Base-by-base conservation (phyloP, 2,888 invertebrate genomes). In the Macrophya alboannulata region DNA sequence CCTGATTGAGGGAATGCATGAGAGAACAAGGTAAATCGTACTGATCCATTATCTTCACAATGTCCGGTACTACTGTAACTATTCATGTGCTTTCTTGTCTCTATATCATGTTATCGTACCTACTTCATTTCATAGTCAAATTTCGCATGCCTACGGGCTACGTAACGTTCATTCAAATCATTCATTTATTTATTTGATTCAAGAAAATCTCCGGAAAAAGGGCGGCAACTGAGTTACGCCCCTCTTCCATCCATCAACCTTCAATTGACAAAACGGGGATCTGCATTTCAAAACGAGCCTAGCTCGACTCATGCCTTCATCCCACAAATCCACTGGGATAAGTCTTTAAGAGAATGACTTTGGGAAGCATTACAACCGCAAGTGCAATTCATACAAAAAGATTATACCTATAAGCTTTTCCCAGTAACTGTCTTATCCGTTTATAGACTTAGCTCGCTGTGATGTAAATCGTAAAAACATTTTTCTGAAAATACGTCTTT, bases 121-220 rank as follows among this genome's bases (percentile, higher is more conserved):
- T 12, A 48, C 17, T 17, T 10, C 15, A 37, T 68, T 68, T 68
- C 12, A 10, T 17, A 37, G 8, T 68, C 25, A 4, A 68, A 31
- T 17, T 68, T 31, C 37, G 25, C 68, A 4, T 15, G 68, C 6
- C 31, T 37, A 4, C n/a, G n/a, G n/a, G n/a, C 15, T 1, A 37
- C n/a, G n/a, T n/a, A 17, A 25, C 12, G 68, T 3, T 62, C 12
- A 62, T 25, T 31, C 0, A 62, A 37, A 15, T 37, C 37, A 68
- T 68, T 68, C 37, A 68, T 8, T 68, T 31, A 68, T 68, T 68
- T 37, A 68, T 62, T 62, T 31, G 21, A 62, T 68, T 68, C 15
- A 37, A 17, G 37, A 21, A 21, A 25, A 62, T 25, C 25, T 25
- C 25, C 25, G 25, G 25, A 25, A 1, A 25, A 62, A 25, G 62